Conservation (phyloP, 64 coral and sea anemone genomes). For the Actinia tenebrosa region DNA sequence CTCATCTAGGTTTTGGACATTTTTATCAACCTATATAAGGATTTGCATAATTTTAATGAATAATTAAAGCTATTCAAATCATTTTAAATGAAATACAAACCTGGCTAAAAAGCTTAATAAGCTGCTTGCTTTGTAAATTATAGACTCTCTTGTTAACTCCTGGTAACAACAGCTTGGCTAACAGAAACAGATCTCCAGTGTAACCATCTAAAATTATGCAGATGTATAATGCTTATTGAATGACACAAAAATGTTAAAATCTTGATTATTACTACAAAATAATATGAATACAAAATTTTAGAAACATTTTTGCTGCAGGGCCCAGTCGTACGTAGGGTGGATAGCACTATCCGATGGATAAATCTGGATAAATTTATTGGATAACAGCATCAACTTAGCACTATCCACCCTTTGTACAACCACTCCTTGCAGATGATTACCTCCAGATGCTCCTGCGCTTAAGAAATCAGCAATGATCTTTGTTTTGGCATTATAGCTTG, state of each 20-base stretch:
- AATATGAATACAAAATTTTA: too few relatives aligned
- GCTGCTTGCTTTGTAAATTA: slow-evolving; percentile 94
- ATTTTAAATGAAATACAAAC: slow-evolving; percentile 25
- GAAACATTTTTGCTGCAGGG: neutral
- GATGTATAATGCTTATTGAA: neutral
- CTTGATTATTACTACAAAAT: too few relatives aligned
- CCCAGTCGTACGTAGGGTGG: too few relatives aligned
- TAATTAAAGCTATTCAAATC: too few relatives aligned
- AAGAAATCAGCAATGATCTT: slow-evolving; percentile 65
- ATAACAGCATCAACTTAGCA: too few relatives aligned
- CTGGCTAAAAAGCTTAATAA: slow-evolving; percentile 95
- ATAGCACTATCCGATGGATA: too few relatives aligned
- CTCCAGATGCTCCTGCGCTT: slow-evolving; percentile 54
- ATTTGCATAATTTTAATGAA: too few relatives aligned
- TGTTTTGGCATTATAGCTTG: slow-evolving; percentile 95
- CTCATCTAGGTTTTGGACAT: too few relatives aligned
- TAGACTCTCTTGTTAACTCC: slow-evolving; percentile 86
- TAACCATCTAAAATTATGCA: slow-evolving; percentile 40
- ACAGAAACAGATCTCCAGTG: slow-evolving; percentile 57
- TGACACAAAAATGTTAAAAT: too few relatives aligned
- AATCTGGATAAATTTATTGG: too few relatives aligned
- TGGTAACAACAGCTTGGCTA: slow-evolving; percentile 83
- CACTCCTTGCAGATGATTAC: neutral
- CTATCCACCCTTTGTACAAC: too few relatives aligned
- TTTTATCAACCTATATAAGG: too few relatives aligned